phyloP scores from a whole-genome alignment of 2,113 vertebrate species.

The Mormyrus lacerda region DNA sequence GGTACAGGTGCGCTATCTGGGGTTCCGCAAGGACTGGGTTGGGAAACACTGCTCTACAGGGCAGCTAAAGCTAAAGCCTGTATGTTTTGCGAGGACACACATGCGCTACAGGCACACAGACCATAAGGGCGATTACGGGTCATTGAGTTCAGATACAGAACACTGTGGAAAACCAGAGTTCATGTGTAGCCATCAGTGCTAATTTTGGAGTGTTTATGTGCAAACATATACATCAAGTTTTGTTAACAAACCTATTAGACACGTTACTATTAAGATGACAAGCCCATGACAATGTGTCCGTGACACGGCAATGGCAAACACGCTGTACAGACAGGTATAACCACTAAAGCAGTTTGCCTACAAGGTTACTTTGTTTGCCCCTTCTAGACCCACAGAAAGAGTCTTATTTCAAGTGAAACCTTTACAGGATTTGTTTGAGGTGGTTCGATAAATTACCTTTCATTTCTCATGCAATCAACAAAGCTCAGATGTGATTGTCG shows the following conservation, averaged over 20 bases:
- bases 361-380: not conserved
- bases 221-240: not conserved
- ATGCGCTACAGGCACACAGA: not conserved
- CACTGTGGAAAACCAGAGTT: not conserved
- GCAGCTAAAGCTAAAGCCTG: too few relatives aligned
- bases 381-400: not conserved
- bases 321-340: not conserved
- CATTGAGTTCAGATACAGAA: not conserved
- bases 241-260: not conserved
- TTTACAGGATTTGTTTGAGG: not conserved
- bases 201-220: not conserved
- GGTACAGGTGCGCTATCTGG: too few relatives aligned
- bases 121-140: not conserved
- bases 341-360: not conserved
- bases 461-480: not conserved
- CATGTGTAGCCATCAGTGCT: not conserved
- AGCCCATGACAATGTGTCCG: not conserved
- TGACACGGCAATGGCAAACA: not conserved
- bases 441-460: not conserved
- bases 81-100: not conserved
- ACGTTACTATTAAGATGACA: not conserved
- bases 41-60: not conserved
- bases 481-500: not conserved
- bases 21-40: too few relatives aligned
- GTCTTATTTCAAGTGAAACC: not conserved